phyloP scores from a whole-genome alignment of 2,888 invertebrate species.

The Torymus texanus region DNA sequence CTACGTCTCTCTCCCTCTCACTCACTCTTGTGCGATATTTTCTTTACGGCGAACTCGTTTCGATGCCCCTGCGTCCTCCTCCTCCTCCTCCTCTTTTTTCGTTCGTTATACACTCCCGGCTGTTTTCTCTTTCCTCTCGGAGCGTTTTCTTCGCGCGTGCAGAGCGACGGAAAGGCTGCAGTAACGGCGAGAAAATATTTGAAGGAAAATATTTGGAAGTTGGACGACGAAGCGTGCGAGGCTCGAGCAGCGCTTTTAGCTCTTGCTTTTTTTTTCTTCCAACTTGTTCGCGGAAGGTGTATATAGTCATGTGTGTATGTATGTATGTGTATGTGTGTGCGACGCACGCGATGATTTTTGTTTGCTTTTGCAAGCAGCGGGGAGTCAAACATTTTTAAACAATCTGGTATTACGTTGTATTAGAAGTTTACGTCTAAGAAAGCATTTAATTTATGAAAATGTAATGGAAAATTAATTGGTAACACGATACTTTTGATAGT shows the following conservation, averaged over 20 bases:
- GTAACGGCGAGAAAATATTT: constrained; percentile 46
- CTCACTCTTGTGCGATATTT: constrained; percentile 48
- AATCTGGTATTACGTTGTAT: too few species aligned
- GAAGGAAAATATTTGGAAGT: constrained; percentile 50
- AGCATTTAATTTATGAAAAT: too few species aligned
- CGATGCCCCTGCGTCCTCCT: constrained; percentile 1
- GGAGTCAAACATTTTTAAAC: too few species aligned
- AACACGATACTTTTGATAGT: too few species aligned
- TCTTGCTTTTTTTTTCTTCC: neutral
- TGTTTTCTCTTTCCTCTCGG: constrained; percentile 34
- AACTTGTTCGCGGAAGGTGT: neutral
- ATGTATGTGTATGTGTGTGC: too few species aligned
- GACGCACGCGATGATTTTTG: too few species aligned
- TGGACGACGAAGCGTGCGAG: constrained; percentile 19
- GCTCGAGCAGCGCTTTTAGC: neutral
- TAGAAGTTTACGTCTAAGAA: too few species aligned
- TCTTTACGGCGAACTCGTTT: constrained; percentile 52
- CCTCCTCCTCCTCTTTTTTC: neutral
- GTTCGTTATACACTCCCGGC: too few species aligned
- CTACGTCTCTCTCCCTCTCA: constrained; percentile 16
- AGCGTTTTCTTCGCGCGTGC: constrained; percentile 18
- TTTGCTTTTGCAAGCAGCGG: too few species aligned
- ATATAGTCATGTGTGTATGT: too few species aligned
- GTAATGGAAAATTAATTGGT: too few species aligned
- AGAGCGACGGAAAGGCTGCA: neutral